Evolutionary conservation across 2,113 vertebrate genomes (phyloP), one percentile per base, ranked within the genome.

Genomic region (Cynoglossus semilaevis): DNA sequence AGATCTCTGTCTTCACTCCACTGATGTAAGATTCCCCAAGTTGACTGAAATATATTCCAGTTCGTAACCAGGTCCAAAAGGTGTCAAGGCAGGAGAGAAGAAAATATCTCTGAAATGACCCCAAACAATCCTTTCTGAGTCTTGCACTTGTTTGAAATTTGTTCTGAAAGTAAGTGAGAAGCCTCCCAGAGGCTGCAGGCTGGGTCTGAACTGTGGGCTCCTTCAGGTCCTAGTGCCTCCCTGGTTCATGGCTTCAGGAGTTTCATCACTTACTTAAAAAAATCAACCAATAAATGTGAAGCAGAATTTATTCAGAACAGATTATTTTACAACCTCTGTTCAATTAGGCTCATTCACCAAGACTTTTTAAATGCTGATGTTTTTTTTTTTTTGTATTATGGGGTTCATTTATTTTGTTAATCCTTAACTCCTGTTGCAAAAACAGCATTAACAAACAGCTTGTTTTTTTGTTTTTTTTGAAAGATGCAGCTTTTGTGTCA

Each of bases 171-270:
- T 85, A 66, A 71, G 81, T 73, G 75, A 77, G 80, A 71, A 69
- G 57, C 44, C 67, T 81, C 79, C 57, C 38, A 70, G 54, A 74
- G 68, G 76, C 74, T 82, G 53, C 50, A 66, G 62, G 50, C 65
- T 63, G 51, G 16, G 55, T 56, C 36, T 34, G 49, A 29, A 48
- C 43, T 40, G 43, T 7, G 17, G 44, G 22, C 46, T 15, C 34
- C 81, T 69, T 44, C 61, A 80, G 88, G 90, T 91, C 90, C 90
- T 91, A 91, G 89, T 87, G 86, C 84, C 88, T 72, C 80, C 48
- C 68, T 0, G 0, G 2, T 38, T 53, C 3, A 4, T 42, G 45
- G 8, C 38, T 15, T 18, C 17, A 46, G 7, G 19, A 12, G 36
- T 7, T 11, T 19, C 13, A 50, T 62, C 1, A 70, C 29, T 63